A percentile compares a stretch with the other conserved stretches of the same genome.
These are phyloP conservation scores for Harpagifer antarcticus DNA, from an alignment of 2,797 vertebrate species.

Conservation along the genomic window DNA sequence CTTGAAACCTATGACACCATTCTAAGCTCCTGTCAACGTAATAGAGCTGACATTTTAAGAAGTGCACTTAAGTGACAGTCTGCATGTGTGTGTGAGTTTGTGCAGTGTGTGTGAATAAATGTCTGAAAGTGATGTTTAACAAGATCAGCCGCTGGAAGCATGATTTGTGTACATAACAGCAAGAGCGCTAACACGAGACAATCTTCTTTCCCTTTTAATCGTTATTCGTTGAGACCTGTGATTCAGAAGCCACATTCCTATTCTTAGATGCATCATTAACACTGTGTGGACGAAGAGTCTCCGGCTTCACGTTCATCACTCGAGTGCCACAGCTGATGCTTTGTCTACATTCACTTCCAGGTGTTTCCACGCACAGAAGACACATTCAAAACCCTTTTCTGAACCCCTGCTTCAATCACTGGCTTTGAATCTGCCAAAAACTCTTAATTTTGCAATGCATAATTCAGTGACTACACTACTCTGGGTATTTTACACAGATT, in stretches of 20 bases:
- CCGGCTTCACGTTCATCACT: conserved; percentile 56
- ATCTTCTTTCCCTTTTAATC: conserved; percentile 19
- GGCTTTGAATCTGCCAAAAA: conserved; percentile 36
- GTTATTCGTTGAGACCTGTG: conserved; percentile 3
- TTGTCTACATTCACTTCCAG: conserved; percentile 49
- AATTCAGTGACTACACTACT: conserved; percentile 38
- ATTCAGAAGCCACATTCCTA: conserved; percentile 28
- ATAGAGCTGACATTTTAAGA: conserved; percentile 62
- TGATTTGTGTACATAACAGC: conserved; percentile 27
- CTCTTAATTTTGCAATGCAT: conserved; percentile 33
- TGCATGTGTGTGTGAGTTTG: conserved; percentile 37
- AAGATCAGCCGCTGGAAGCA: conserved; percentile 58
- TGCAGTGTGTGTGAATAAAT: conserved; percentile 43
- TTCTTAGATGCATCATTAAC: conserved; percentile 49
- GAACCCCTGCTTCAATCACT: conserved; percentile 52
- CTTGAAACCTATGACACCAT: conserved; percentile 62
- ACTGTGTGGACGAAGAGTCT: conserved; percentile 27
- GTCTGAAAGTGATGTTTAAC: conserved; percentile 48
- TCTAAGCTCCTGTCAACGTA: conserved; percentile 56
- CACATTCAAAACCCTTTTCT: conserved; percentile 44
- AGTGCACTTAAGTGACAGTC: conserved; percentile 30
- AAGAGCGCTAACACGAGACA: conserved; percentile 9
- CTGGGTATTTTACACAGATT: conserved; percentile 43
- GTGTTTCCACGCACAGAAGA: conserved; percentile 53
- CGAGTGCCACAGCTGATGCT: conserved; percentile 62